Evolutionary conservation across 1,140 invertebrate species (phyloP), one percentile per base, ranked within the genome.

Genomic region (Drosophila sucinea): DNA sequence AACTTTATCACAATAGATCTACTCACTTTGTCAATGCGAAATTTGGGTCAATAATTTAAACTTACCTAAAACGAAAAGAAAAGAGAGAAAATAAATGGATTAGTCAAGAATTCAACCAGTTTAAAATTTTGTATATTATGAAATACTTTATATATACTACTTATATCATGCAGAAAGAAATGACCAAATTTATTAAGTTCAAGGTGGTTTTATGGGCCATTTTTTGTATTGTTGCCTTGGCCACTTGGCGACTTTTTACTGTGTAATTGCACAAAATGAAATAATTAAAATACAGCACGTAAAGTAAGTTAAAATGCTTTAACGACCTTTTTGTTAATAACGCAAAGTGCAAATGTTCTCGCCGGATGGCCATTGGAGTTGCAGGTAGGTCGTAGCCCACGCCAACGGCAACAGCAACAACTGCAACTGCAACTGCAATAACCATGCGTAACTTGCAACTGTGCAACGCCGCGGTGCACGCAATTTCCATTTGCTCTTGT

Each of bases 261-360:
- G 66, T 47, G 68, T 83, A 86, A 86, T 87, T 86, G 82, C 73
- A 40, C 60, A 73, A 87, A 86, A 83, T 83, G 60, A 87, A 86
- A 89, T 83, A 89, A 86, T 80, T 83, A 83, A 89, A 86, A 80
- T 66, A 58, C 74, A 41, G 40, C 41, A 70, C 68, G 85, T 77
- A 86, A 86, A 86, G 79, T 87, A 74, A 74, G 76, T 87, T 86
- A 65, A 87, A 87, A 73, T 87, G 70, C 76, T 81, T 79, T 83
- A 87, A 87, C 83, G 83, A 83, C 84, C 76, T 74, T 71, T 58
- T 78, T 87, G 83, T 89, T 87, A 87, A 87, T 87, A 87, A 89
- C 69, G 79, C 73, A 89, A 83, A 87, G 83, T 87, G 83, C 79
- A 82, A 86, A 87, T 79, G 75, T 79, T 75, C 66, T 65, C 55